Conservation (phyloP, 2,113 vertebrate genomes). For the Poeciliopsis turrubarensis region DNA sequence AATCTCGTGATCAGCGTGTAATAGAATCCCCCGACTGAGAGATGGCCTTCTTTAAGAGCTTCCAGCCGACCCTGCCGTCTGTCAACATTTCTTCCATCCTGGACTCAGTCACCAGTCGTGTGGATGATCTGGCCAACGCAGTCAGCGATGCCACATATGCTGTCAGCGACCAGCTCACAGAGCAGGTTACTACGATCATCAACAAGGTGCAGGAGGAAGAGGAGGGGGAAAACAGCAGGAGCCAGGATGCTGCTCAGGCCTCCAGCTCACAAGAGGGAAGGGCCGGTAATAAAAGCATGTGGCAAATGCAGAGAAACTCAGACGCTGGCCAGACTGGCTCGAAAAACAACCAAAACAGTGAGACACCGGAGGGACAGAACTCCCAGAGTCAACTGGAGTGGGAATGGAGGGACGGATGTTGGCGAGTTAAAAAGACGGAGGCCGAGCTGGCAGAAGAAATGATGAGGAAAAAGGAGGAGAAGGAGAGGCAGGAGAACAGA, state of each 20-base stretch:
- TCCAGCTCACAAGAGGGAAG: slow-evolving; percentile 40
- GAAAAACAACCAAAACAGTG: slow-evolving; percentile 39
- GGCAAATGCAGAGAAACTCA: slow-evolving; percentile 47
- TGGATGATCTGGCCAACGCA: slow-evolving; percentile 86
- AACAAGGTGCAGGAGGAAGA: slow-evolving; percentile 82
- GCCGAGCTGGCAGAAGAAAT: slow-evolving; percentile 70
- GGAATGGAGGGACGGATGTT: slow-evolving; percentile 75
- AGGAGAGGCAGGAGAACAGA: slow-evolving; percentile 54
- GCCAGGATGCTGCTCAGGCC: slow-evolving; percentile 37
- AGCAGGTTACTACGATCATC: slow-evolving; percentile 89
- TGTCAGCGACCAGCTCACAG: slow-evolving; percentile 89
- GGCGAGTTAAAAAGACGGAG: slow-evolving; percentile 72
- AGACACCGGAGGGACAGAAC: slow-evolving; percentile 24
- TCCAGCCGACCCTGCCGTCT: slow-evolving; percentile 90
- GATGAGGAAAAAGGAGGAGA: slow-evolving; percentile 61
- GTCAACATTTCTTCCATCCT: slow-evolving; percentile 88
- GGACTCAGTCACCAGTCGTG: slow-evolving; percentile 86
- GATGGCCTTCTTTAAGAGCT: slow-evolving; percentile 94
- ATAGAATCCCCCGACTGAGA: slow-evolving; percentile 31
- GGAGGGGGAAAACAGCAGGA: slow-evolving; percentile 38
- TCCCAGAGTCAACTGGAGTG: slow-evolving; percentile 60
- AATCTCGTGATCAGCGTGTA: slow-evolving; percentile 42
- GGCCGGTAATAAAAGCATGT: slow-evolving; percentile 40
- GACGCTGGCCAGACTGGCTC: slow-evolving; percentile 17
- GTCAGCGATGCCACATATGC: slow-evolving; percentile 88